phyloP scores from a whole-genome alignment of 2,888 invertebrate genomes.

The Alloplasta piceator region DNA sequence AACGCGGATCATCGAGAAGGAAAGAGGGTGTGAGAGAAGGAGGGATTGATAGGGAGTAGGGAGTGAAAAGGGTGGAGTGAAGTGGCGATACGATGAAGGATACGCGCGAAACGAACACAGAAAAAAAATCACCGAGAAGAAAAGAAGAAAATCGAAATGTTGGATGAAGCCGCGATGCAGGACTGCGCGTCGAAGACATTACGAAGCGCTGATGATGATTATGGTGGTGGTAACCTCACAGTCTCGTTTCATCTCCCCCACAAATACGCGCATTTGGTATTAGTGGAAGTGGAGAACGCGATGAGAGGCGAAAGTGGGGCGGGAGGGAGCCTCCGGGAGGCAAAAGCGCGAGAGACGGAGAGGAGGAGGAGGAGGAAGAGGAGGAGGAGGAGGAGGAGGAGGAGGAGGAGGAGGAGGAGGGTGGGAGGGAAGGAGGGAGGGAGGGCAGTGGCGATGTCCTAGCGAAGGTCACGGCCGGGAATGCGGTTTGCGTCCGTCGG shows the following conservation, averaged over 20 bases:
- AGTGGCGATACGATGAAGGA: constrained; percentile 60
- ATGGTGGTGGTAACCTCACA: background rate
- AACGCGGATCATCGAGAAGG: constrained; percentile 17
- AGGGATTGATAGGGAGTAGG: constrained; percentile 36
- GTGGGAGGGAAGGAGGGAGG: constrained; percentile 68
- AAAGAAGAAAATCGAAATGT: background rate
- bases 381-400: no score
- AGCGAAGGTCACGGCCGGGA: constrained; percentile 84
- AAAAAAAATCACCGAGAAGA: constrained; percentile 2
- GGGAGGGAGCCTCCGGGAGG: constrained; percentile 41
- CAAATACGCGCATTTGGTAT: background rate
- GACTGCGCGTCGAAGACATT: constrained; percentile 39
- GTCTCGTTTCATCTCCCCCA: constrained; percentile 25
- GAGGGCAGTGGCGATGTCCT: constrained; percentile 83
- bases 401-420: constrained; percentile 58
- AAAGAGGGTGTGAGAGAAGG: constrained; percentile 55
- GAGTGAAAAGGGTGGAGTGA: constrained; percentile 44
- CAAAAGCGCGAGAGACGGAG: constrained; percentile 3
- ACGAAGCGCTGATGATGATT: constrained; percentile 37
- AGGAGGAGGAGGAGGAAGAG: constrained; percentile 35
- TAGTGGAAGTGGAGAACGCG: constrained; percentile 40
- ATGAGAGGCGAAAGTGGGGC: constrained; percentile 26
- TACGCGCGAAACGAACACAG: constrained; percentile 50
- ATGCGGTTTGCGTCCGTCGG: constrained; percentile 82
- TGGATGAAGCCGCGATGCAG: constrained; percentile 1